Percentiles rank a stretch among this genome's conserved stretches.
Conservation (phyloP, 2,888 invertebrate species). For the Orthosia gracilis region DNA sequence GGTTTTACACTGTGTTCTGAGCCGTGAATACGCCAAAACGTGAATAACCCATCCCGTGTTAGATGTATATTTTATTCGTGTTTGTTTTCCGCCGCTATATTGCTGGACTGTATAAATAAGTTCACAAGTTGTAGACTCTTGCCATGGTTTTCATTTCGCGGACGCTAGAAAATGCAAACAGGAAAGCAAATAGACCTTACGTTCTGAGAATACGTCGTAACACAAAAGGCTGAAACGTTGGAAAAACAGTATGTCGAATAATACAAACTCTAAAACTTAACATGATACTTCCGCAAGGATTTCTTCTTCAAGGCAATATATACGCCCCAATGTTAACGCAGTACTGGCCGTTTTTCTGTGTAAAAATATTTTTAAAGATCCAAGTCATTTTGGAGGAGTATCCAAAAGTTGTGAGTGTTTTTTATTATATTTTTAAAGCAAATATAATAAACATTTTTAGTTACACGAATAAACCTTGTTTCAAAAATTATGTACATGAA, state of each 20-base stretch:
- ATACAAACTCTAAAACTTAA: conserved; percentile 5
- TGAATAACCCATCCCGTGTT: conserved; percentile 48
- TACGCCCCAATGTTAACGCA: too few species aligned
- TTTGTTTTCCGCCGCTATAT: conserved; percentile 43
- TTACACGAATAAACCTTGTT: too few species aligned
- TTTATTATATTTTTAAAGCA: too few species aligned
- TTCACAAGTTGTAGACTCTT: conserved; percentile 35
- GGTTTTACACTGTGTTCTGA: conserved; percentile 66
- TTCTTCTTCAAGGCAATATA: too few species aligned
- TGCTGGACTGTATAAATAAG: conserved; percentile 45
- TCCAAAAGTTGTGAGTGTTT: too few species aligned
- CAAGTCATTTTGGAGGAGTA: too few species aligned
- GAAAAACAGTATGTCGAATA: neutral
- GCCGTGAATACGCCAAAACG: conserved; percentile 65
- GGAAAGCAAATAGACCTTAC: conserved; percentile 25
- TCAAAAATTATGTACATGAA: too few species aligned
- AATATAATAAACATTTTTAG: too few species aligned
- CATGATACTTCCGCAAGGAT: neutral
- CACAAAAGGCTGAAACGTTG: conserved; percentile 13
- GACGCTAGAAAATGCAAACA: conserved; percentile 34
- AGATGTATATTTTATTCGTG: conserved; percentile 56
- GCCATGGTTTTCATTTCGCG: conserved; percentile 52
- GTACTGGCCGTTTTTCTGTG: too few species aligned
- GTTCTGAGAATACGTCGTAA: conserved; percentile 33
- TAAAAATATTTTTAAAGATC: too few species aligned